Conservation (phyloP, 2,797 vertebrate genomes). For the Sylvia borin region DNA sequence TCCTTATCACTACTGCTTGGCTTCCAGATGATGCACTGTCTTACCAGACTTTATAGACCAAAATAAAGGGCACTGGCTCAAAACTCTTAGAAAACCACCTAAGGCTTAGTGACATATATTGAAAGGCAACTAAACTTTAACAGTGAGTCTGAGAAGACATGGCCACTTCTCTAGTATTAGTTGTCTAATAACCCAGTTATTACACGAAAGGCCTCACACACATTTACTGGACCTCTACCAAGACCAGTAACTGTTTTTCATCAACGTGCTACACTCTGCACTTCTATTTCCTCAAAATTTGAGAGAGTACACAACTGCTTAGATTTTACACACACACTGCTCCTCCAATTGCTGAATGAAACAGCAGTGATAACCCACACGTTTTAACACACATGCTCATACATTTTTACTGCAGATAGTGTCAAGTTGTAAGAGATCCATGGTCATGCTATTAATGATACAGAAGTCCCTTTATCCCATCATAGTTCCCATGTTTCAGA, state of each 20-base stretch:
- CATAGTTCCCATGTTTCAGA: not conserved
- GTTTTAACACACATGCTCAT: not conserved
- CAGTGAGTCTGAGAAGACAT: not conserved
- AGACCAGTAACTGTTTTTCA: not conserved
- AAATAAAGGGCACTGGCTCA: not conserved
- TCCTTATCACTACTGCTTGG: not conserved
- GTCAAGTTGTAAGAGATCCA: not conserved
- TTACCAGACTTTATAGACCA: not conserved
- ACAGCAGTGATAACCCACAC: not conserved
- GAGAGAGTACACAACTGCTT: not conserved
- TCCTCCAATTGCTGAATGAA: not conserved
- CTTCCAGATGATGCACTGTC: not conserved
- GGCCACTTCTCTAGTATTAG: not conserved
- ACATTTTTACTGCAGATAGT: not conserved
- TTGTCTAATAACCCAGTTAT: not conserved
- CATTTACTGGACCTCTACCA: not conserved
- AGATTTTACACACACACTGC: not conserved
- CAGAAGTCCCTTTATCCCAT: not conserved
- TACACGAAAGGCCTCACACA: not conserved
- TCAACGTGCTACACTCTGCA: not conserved
- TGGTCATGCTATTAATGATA: not conserved
- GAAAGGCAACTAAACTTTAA: not conserved
- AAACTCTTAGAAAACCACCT: not conserved
- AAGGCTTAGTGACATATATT: not conserved
- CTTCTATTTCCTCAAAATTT: not conserved